Evolutionary conservation across 2,888 invertebrate species (phyloP).

Genomic region (Sepioteuthis lessoniana): DNA sequence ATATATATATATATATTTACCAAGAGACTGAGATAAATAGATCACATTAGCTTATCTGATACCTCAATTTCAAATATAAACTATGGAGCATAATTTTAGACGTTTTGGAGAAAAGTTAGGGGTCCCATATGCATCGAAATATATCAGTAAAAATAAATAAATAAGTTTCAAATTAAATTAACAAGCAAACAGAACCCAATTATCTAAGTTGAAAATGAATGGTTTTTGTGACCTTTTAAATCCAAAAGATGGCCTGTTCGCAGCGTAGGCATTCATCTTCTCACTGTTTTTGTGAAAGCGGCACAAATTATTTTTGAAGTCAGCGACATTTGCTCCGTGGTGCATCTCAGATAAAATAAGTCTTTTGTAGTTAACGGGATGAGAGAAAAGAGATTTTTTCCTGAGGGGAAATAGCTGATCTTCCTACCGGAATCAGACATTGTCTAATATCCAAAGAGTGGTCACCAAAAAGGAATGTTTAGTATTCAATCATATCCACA

Average conservation of each 20-base stretch:
- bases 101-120: no score
- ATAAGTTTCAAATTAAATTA: no score
- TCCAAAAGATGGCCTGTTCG: background rate
- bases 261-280: background rate
- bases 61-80: no score
- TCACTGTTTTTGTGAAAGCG: background rate
- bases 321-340: background rate
- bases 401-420: background rate
- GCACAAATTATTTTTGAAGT: background rate
- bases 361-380: background rate
- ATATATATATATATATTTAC: no score
- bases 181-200: background rate
- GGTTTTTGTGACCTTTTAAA: background rate
- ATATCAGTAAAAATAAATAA: no score
- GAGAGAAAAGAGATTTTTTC: background rate
- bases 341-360: background rate
- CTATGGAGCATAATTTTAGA: no score
- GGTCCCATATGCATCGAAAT: no score
- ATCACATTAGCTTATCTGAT: no score
- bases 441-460: background rate
- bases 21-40: no score
- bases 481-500: background rate
- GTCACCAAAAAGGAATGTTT: background rate
- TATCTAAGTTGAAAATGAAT: background rate
- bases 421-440: background rate